These are phyloP conservation scores for Baryphthengus martii DNA, from an alignment of 2,113 vertebrate species.

Conservation along the genomic window DNA sequence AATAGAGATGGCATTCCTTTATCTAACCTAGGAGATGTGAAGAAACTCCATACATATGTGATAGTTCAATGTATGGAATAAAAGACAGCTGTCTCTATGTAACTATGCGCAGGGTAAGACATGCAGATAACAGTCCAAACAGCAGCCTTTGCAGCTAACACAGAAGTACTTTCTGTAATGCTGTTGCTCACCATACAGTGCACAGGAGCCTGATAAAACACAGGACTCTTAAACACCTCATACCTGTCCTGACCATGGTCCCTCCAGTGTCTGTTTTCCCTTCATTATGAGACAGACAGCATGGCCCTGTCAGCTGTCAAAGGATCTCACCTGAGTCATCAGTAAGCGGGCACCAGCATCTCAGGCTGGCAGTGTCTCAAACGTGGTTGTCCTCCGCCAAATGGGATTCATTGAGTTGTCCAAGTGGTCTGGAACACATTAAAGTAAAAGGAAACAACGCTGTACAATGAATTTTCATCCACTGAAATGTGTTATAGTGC, in stretches of 20 bases:
- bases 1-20: not conserved
- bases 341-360: not conserved
- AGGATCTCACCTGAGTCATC: not conserved
- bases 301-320: not conserved
- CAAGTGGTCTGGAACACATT: constrained; percentile 50
- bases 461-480: not conserved
- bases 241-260: not conserved
- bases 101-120: not conserved
- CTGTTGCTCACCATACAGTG: not conserved
- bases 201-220: not conserved
- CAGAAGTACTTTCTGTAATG: not conserved
- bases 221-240: not conserved
- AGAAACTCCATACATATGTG: rapidly evolving
- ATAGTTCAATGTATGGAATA: not conserved
- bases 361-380: constrained; percentile 26
- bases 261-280: not conserved
- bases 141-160: not conserved
- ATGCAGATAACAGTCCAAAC: not conserved
- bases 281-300: not conserved
- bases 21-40: not conserved
- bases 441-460: not conserved
- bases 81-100: not conserved
- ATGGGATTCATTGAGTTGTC: constrained; percentile 38
- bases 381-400: not conserved
- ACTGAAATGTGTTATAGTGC: not conserved